Evolutionary conservation across 2,888 invertebrate species (phyloP).

Genomic region (Drosophila limbata): DNA sequence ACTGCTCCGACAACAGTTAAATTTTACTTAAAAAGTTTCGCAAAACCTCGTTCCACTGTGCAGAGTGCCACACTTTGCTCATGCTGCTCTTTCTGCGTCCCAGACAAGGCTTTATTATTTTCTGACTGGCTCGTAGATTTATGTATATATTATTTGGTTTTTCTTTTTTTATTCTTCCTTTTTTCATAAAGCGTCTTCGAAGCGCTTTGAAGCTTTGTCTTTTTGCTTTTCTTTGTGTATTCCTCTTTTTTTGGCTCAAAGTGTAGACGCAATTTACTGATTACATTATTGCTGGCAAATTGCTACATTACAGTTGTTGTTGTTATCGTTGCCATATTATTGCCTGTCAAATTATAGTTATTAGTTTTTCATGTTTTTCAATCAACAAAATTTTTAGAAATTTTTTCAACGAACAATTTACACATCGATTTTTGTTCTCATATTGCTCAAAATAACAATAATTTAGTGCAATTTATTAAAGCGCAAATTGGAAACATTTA

Average conservation of each 20-base stretch:
- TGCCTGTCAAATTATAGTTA: conserved; percentile 72
- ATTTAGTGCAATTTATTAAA: conserved; percentile 18
- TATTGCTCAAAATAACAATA: conserved; percentile 6
- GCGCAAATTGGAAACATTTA: conserved; percentile 3
- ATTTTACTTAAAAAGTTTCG: background rate
- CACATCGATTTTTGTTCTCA: conserved; percentile 16
- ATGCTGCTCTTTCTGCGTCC: conserved; percentile 36
- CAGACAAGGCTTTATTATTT: conserved; percentile 73
- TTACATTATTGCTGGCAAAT: conserved; percentile 78
- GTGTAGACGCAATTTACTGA: conserved; percentile 78
- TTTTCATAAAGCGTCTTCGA: conserved; percentile 59
- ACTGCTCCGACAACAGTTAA: too few species aligned
- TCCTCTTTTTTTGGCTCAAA: conserved; percentile 40
- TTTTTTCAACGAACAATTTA: conserved; percentile 52
- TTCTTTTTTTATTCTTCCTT: conserved; percentile 39
- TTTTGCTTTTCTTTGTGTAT: conserved; percentile 18
- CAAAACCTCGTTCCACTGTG: conserved; percentile 40
- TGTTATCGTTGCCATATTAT: conserved; percentile 57
- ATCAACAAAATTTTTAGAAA: conserved; percentile 39
- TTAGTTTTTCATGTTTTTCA: conserved; percentile 64
- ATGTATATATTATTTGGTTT: conserved; percentile 62
- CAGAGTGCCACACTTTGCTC: conserved; percentile 63
- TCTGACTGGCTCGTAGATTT: conserved; percentile 76
- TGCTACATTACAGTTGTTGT: conserved; percentile 72
- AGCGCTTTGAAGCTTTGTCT: conserved; percentile 56